Conservation (phyloP, 2,113 vertebrate genomes). For the Cettia cetti region DNA sequence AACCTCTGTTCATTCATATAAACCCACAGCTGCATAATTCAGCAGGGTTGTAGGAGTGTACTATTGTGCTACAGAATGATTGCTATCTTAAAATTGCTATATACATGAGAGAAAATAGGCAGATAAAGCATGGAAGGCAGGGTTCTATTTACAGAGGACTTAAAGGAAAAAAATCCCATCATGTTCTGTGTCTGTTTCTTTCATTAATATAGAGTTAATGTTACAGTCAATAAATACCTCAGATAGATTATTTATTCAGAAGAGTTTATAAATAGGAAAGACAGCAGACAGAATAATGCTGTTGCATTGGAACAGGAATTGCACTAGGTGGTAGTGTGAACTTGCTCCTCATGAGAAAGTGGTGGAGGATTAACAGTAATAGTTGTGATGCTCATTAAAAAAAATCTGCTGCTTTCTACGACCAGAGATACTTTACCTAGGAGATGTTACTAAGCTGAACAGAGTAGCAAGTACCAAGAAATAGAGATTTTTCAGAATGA, state of each 20-base stretch:
- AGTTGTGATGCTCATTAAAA: background rate
- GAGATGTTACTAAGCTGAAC: background rate
- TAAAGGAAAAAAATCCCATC: background rate
- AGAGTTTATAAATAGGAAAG: background rate
- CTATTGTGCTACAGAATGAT: background rate
- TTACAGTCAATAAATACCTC: background rate
- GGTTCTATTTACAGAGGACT: background rate
- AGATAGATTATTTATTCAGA: background rate
- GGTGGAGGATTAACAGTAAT: background rate
- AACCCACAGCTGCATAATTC: background rate
- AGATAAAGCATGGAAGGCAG: background rate
- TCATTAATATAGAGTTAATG: background rate
- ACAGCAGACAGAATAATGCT: background rate
- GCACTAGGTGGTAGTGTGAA: conserved; percentile 51
- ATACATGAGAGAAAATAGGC: background rate
- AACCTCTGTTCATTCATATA: background rate
- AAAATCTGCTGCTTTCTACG: background rate
- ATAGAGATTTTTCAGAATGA: background rate
- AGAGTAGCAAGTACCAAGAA: background rate
- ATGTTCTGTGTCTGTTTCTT: background rate
- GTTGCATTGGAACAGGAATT: background rate
- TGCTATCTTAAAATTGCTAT: background rate
- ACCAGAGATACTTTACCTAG: background rate
- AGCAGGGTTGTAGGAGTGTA: background rate
- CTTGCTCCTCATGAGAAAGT: background rate